Percentiles rank a stretch among this genome's conserved stretches.
phyloP scores from a whole-genome alignment of 2,888 invertebrate species.

The Drosophila borealis region DNA sequence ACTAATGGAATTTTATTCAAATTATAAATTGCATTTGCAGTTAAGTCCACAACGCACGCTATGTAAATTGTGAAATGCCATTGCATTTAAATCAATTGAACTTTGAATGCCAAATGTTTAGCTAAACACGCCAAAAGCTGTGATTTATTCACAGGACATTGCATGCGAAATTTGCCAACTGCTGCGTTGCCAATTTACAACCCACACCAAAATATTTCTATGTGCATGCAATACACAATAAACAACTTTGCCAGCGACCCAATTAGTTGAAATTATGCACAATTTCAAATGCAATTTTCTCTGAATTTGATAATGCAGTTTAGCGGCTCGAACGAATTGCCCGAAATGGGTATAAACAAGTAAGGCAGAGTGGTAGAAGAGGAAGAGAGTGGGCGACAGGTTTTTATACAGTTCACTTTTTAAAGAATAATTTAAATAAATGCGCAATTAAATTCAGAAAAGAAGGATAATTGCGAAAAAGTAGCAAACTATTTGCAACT shows the following conservation, averaged over 20 bases:
- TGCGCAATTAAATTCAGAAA: not conserved
- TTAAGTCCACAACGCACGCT: conserved; percentile 31
- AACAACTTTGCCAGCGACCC: conserved; percentile 59
- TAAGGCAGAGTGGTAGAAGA: not conserved
- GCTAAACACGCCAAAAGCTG: conserved; percentile 19
- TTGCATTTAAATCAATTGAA: conserved; percentile 56
- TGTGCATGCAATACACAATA: conserved; percentile 47
- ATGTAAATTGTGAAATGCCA: conserved; percentile 42
- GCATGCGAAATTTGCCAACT: conserved; percentile 38
- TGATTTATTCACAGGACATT: conserved; percentile 41
- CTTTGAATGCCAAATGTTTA: conserved; percentile 31
- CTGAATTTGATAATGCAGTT: conserved; percentile 51
- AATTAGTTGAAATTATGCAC: conserved; percentile 67
- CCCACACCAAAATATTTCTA: not conserved
- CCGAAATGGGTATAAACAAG: conserved; percentile 3
- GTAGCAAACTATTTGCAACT: not conserved
- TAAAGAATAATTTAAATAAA: not conserved
- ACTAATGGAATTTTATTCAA: conserved; percentile 74
- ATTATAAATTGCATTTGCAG: conserved; percentile 67
- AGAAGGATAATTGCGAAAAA: too few relatives aligned
- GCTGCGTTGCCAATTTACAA: conserved; percentile 8
- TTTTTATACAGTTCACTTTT: not conserved
- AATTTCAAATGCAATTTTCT: conserved; percentile 51
- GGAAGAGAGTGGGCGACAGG: not conserved
- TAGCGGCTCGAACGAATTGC: too few relatives aligned